Percentiles rank a stretch among this genome's conserved stretches.
Conservation (phyloP, 1,140 invertebrate genomes). For the Tetramorium simillimum region DNA sequence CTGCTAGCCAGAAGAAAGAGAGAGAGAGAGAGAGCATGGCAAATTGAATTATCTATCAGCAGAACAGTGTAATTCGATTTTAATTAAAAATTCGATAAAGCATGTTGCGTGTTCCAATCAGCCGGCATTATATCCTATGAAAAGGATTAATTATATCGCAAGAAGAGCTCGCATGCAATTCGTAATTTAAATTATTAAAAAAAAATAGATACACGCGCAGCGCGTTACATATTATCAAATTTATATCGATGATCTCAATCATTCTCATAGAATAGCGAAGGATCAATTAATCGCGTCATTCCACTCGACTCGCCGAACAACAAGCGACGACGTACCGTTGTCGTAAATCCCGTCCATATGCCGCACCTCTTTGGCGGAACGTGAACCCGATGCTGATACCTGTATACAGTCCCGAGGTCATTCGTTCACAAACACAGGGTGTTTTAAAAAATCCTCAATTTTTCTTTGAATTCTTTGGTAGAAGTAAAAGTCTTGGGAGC, state of each 20-base stretch:
- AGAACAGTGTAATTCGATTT: slow-evolving; percentile 29
- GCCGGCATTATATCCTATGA: slow-evolving; percentile 27
- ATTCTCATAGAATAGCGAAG: neutral
- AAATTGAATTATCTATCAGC: slow-evolving; percentile 39
- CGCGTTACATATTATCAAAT: neutral
- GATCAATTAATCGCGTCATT: slow-evolving; percentile 46
- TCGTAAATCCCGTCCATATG: slow-evolving; percentile 33
- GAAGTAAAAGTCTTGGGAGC: neutral
- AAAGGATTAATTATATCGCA: slow-evolving; percentile 20
- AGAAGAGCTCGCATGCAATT: neutral
- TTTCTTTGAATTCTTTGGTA: neutral
- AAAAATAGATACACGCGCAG: neutral
- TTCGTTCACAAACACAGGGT: neutral
- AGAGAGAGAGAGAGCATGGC: neutral
- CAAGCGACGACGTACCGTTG: neutral
- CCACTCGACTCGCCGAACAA: slow-evolving; percentile 28
- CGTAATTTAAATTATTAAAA: slow-evolving; percentile 10
- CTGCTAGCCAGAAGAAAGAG: neutral
- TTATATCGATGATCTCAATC: neutral
- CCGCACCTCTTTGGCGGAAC: slow-evolving; percentile 7
- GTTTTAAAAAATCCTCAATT: neutral
- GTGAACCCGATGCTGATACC: slow-evolving; percentile 10
- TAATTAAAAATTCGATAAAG: slow-evolving; percentile 57
- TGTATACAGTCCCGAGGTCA: neutral
- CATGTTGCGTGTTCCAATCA: slow-evolving; percentile 15